Evolutionary conservation across 2,113 vertebrate species (phyloP), one percentile per base, ranked within the genome.

Genomic region (Upupa epops): DNA sequence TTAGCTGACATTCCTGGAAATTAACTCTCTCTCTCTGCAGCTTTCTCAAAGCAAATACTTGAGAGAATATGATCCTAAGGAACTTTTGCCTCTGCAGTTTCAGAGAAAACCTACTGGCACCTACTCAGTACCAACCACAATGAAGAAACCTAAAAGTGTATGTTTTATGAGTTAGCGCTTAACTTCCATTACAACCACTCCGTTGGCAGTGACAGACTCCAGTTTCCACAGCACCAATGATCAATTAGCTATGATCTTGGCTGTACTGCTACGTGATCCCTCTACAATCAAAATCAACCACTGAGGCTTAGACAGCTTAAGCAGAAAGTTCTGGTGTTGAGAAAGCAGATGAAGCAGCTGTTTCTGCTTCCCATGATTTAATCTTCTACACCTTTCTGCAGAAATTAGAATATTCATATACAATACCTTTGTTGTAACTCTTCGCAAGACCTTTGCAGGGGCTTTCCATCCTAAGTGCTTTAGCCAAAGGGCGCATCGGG

Each of bases 361-460:
- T 59, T 78, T 73, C 26, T 73, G 48, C 49, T 82, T 89, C 72
- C 36, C 51, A 42, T 6, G 3, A 91, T 40, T 4, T 3, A 31
- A 76, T 49, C 34, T 31, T 49, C 5, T 66, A 77, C 72, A 22
- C 8, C 61, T 72, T 80, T 68, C 74, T 1, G 20, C 25, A 52
- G 37, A 88, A 58, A 66, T 46, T 5, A 64, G 10, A 79, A 61
- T 13, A 79, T 48, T 89, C 9, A 64, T 64, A 60, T 61, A 75
- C 12, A 48, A 92, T 98, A 99, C 99, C 99, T 98, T 98, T 99
- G 80, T 95, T 97, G 45, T 97, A 98, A 95, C 97, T 98, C 96
- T 98, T 99, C 83, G 97, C 97, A 15, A 97, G 91, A 64, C 97
- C 96, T 94, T 97, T 98, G 94, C 94, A 97, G 36, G 97, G 95